Evolutionary conservation across 2,888 invertebrate genomes (phyloP), one percentile per base, ranked within the genome.

Genomic region (Leucophora obtusa): DNA sequence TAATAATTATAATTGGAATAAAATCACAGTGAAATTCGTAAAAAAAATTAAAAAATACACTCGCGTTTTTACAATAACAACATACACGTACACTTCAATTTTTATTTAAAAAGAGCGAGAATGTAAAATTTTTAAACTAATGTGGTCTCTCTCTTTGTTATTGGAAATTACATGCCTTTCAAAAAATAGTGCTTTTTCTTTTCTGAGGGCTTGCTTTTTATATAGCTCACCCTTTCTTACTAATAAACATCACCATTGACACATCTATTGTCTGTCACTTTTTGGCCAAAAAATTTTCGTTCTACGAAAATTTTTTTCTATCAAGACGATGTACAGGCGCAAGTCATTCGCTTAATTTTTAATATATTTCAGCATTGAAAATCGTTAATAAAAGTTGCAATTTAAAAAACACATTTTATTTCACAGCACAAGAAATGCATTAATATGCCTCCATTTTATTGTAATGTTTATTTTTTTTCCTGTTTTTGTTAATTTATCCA

Each of bases 1-100:
- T 50, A 66, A 24, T 65, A 51, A 54, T 69, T 63, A 58, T 33
- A 72, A 68, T 65, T 71, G 58, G 53, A 59, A 65, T 54, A 79
- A 58, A 76, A 81, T 81, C 80, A 80, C 80, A 77, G 80, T 59
- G 56, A 70, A 70, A 73, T 68, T 75, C 14, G 18, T 7, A 28
- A 28, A 28, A 77, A 68, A 75, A 75, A 59, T 70, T 70, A 35
- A 65, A 59, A 79, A 79, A 66, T 71, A 72, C 33, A 79, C 71
- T 72, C 63, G 73, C 69, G 77, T 63, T 59, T 73, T 63, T 58
- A 62, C 66, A 60, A 73, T 60, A 81, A 68, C 65, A 81, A 76
- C 80, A 72, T 21, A 72, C 68, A 77, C 69, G 71, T 78, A 72
- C 77, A 71, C 51, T 66, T 43, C 62, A 65, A 65, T 71, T 77